These are phyloP conservation scores for Dascyllus trimaculatus DNA, from an alignment of 2,113 vertebrate species.

Conservation along the genomic window DNA sequence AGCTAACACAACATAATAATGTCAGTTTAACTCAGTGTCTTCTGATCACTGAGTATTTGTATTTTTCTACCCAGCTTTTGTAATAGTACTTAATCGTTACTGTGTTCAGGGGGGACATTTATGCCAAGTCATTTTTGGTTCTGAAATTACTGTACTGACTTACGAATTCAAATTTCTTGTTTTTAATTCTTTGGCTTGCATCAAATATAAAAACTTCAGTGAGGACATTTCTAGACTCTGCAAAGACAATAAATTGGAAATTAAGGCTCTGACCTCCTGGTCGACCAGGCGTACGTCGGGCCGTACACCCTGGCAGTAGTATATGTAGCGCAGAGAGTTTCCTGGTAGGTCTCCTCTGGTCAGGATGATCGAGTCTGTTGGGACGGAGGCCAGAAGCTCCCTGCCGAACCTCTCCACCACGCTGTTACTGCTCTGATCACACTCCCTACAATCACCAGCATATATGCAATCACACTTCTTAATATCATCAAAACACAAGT, in stretches of 20 bases:
- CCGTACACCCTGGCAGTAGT: slow-evolving; percentile 92
- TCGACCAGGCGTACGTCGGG: slow-evolving; percentile 93
- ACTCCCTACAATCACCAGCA: slow-evolving; percentile 81
- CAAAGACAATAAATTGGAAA: slow-evolving; percentile 4
- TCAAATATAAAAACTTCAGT: not conserved
- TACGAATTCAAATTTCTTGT: not conserved
- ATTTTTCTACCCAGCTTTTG: too few relatives aligned
- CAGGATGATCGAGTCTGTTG: slow-evolving; percentile 88
- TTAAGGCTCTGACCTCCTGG: slow-evolving; percentile 90
- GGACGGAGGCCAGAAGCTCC: slow-evolving; percentile 91
- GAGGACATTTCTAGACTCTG: not conserved
- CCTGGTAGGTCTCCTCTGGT: slow-evolving; percentile 96
- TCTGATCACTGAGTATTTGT: too few relatives aligned
- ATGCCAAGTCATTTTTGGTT: too few relatives aligned
- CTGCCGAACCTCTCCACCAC: slow-evolving; percentile 92
- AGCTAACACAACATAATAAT: too few relatives aligned
- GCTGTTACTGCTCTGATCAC: slow-evolving; percentile 91
- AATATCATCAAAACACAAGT: slow-evolving; percentile 27
- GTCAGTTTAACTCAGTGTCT: too few relatives aligned
- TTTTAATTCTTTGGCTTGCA: not conserved
- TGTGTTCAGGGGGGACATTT: too few relatives aligned
- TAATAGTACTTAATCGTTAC: too few relatives aligned
- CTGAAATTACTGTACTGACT: too few relatives aligned
- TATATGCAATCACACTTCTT: slow-evolving; percentile 11
- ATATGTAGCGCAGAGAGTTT: slow-evolving; percentile 94